phyloP scores from a whole-genome alignment of 2,797 vertebrate genomes.

The Sebastes hubbsi region DNA sequence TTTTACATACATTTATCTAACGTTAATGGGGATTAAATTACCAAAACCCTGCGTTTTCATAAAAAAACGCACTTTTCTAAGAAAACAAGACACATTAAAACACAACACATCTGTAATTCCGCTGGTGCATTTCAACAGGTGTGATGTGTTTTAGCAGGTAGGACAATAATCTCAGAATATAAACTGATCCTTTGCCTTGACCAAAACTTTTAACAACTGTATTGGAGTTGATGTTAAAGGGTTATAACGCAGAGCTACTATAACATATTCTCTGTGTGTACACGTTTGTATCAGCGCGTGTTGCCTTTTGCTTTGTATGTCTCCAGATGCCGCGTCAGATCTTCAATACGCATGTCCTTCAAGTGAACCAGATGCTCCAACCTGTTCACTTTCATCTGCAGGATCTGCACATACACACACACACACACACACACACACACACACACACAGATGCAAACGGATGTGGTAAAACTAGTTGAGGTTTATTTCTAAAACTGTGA shows the following conservation, averaged over 20 bases:
- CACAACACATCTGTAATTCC: not conserved
- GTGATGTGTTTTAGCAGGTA: not conserved
- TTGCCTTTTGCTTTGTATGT: conserved; percentile 68
- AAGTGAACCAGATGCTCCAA: conserved; percentile 85
- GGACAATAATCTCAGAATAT: not conserved
- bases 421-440: not conserved
- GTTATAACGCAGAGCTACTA: not conserved
- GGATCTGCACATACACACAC: conserved; percentile 68
- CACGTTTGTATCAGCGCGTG: conserved; percentile 25
- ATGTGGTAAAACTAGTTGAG: not conserved
- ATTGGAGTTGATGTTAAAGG: not conserved
- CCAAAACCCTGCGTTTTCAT: not conserved
- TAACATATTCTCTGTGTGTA: not conserved
- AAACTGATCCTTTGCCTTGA: not conserved
- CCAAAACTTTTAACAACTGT: not conserved
- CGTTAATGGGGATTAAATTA: not conserved
- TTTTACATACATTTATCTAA: not conserved
- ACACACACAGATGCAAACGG: not conserved
- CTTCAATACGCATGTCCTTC: conserved; percentile 83
- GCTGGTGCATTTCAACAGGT: not conserved
- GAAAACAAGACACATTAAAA: not conserved
- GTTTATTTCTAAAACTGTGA: not conserved
- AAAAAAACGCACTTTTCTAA: not conserved
- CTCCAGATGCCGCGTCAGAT: conserved; percentile 76
- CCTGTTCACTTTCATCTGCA: conserved; percentile 85